phyloP scores from a whole-genome alignment of 2,888 invertebrate species.

The Andricus curvator region DNA sequence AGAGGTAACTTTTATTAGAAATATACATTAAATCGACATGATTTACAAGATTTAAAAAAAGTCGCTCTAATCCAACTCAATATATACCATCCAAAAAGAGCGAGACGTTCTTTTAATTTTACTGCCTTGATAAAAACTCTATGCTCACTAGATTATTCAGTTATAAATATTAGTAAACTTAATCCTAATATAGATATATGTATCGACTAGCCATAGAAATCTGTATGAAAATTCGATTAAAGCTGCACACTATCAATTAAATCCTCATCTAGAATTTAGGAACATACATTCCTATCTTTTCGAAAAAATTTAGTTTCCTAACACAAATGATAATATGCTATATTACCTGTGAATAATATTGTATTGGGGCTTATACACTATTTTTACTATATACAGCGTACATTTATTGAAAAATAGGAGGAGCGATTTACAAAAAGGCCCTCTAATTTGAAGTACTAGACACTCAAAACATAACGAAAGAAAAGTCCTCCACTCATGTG shows the following conservation, averaged over 20 bases:
- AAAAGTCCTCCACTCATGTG: conserved; percentile 67
- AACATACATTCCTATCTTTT: background rate
- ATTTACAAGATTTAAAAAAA: conserved; percentile 71
- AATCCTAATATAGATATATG: background rate
- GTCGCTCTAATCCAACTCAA: conserved; percentile 11
- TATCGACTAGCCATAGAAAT: conserved; percentile 4
- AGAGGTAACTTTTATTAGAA: conserved; percentile 69
- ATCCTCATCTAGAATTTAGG: background rate
- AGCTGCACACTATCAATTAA: background rate
- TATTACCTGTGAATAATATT: background rate
- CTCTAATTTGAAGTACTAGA: background rate
- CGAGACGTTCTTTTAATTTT: background rate
- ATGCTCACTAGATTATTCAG: background rate
- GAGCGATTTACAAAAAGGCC: background rate
- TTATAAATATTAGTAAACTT: background rate
- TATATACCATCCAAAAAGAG: background rate
- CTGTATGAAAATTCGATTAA: background rate
- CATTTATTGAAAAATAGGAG: background rate
- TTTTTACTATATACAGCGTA: conserved; percentile 5
- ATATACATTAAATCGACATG: conserved; percentile 67
- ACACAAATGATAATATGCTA: background rate
- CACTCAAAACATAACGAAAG: conserved; percentile 51
- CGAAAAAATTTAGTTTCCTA: background rate
- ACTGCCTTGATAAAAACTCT: background rate
- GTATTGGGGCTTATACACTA: background rate